Evolutionary conservation across 1,140 invertebrate genomes (phyloP), one percentile per base, ranked within the genome.

Genomic region (Drosophila lowei): DNA sequence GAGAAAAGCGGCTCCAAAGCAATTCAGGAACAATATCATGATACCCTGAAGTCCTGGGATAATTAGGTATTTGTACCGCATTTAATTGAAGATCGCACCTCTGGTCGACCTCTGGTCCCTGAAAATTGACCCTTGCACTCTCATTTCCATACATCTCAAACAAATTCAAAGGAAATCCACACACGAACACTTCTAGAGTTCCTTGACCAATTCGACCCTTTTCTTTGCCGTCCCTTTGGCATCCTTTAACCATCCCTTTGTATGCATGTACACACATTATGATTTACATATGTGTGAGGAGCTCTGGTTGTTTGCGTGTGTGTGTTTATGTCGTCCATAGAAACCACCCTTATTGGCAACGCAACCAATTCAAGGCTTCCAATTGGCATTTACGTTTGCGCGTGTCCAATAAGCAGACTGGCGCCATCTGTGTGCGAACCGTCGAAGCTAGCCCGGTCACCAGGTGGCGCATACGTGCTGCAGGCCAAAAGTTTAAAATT

Each of bases 311-410:
- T 42, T 28, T 30, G 28, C 58, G 47, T 55, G 49, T 48, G 23
- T 41, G 23, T 25, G 23, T 25, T 25, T 25, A 5, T 25, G 23
- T 25, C 54, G 54, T 30, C 50, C 72, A 77, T 62, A 67, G 68
- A 79, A 84, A 67, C 79, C 79, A 84, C 79, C 79, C 80, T 38
- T 38, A 38, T 38, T 38, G 34, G 34, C 63, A 52, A 65, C 62
- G 47, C 53, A 59, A 62, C 66, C 60, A 65, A 77, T 77, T 74
- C 77, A 30, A 67, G 77, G 34, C 57, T 75, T 85, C 83, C 83
- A 81, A 85, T 85, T 85, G 81, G 81, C 81, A 86, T 85, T 86
- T 78, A 86, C 81, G 65, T 86, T 76, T 88, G 83, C 83, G 81
- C 81, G 83, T 77, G 77, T 77, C 77, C 77, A 81, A 85, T 86